Percentiles rank a stretch among this genome's conserved stretches.
Conservation (phyloP, 2,797 vertebrate genomes). For the Crenichthys baileyi region DNA sequence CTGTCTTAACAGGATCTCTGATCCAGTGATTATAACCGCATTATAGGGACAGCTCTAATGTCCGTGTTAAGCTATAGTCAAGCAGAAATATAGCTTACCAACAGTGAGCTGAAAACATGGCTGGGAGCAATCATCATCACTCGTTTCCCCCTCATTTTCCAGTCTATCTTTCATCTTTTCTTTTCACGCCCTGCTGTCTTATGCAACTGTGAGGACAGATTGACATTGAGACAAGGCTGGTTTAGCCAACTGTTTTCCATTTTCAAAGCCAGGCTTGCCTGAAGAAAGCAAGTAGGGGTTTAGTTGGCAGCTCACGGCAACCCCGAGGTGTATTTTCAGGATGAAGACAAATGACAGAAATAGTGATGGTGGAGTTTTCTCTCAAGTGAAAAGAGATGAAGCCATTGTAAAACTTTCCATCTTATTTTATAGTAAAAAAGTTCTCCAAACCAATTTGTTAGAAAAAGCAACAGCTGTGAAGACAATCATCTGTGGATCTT, state of each 20-base stretch:
- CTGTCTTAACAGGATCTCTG: constrained; percentile 29
- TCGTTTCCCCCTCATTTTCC: constrained; percentile 37
- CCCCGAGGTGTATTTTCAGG: constrained; percentile 32
- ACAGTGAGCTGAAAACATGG: constrained; percentile 61
- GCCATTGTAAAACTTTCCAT: constrained; percentile 13
- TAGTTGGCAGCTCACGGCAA: constrained; percentile 47
- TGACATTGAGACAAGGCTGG: constrained; percentile 46
- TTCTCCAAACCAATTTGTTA: constrained; percentile 46
- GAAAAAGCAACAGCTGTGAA: constrained; percentile 58
- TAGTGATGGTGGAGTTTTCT: constrained; percentile 33
- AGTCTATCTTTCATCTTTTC: constrained; percentile 40
- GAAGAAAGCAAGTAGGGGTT: constrained; percentile 23
- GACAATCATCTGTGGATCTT: constrained; percentile 43
- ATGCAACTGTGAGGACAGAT: constrained; percentile 50
- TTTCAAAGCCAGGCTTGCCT: constrained; percentile 46
- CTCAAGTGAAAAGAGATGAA: constrained; percentile 13
- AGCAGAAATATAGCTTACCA: constrained; percentile 9
- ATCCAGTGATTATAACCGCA: constrained; percentile 19
- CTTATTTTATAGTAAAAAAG: constrained; percentile 30
- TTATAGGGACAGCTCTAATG: constrained; percentile 30
- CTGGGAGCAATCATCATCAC: constrained; percentile 16
- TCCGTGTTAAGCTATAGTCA: constrained; percentile 42
- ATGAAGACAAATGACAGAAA: constrained; percentile 36
- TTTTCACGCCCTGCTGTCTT: constrained; percentile 57
- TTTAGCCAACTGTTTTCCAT: constrained; percentile 29